Evolutionary conservation across 2,797 vertebrate species (phyloP).

Genomic region (Poeciliopsis turneri): DNA sequence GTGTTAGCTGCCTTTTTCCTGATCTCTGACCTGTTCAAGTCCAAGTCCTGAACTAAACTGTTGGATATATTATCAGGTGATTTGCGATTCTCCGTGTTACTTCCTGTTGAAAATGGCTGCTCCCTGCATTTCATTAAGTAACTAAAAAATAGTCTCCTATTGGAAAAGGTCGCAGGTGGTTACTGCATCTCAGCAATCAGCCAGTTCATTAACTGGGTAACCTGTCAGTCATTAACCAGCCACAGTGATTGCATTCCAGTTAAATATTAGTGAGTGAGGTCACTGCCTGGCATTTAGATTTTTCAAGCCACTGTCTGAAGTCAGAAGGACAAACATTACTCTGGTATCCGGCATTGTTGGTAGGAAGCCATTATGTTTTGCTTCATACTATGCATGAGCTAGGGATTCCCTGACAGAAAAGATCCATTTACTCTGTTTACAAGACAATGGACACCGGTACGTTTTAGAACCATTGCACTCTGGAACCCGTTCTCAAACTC

Average conservation of each 20-base stretch:
- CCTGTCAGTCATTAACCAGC: background rate
- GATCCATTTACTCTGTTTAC: too few relatives aligned
- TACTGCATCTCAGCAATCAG: background rate
- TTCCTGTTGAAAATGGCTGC: background rate
- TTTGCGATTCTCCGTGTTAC: background rate
- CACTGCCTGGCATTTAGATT: background rate
- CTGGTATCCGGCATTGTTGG: too few relatives aligned
- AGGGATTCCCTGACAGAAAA: too few relatives aligned
- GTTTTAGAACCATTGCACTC: too few relatives aligned
- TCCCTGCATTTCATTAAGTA: background rate
- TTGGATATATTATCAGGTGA: background rate
- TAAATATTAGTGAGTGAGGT: background rate
- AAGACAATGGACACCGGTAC: too few relatives aligned
- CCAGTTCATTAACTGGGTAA: background rate
- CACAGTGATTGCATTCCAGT: background rate
- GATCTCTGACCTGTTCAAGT: too few relatives aligned
- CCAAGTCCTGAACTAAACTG: background rate
- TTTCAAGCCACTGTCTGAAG: background rate
- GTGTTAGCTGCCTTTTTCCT: too few relatives aligned
- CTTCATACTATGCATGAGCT: too few relatives aligned
- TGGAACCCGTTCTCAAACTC: too few relatives aligned
- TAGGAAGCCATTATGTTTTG: too few relatives aligned
- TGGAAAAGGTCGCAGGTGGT: background rate
- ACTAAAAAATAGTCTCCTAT: background rate
- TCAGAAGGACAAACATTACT: too few relatives aligned